These are phyloP conservation scores for Cosmia pyralina DNA, from an alignment of 2,888 invertebrate species.

Conservation along the genomic window DNA sequence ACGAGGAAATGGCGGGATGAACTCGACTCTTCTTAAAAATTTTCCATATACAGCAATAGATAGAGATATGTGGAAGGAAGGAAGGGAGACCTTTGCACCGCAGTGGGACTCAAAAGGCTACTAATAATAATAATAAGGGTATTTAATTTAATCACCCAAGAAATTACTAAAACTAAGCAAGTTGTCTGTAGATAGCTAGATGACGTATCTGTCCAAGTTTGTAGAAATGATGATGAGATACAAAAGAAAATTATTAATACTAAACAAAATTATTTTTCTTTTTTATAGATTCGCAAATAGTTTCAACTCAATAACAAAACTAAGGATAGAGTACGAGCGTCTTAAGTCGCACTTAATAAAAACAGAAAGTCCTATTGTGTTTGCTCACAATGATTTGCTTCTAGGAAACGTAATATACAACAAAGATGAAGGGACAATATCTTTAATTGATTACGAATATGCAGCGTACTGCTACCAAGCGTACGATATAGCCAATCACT, in stretches of 20 bases:
- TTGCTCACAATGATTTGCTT: constrained; percentile 99
- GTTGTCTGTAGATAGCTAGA: constrained; percentile 9
- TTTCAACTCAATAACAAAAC: constrained; percentile 91
- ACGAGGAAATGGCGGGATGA: not conserved
- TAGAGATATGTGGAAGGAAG: not conserved
- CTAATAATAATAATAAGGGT: not conserved
- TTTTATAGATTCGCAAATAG: constrained; percentile 92
- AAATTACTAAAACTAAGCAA: constrained; percentile 2
- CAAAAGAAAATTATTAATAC: constrained; percentile 10
- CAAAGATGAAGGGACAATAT: constrained; percentile 91
- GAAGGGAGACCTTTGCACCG: not conserved
- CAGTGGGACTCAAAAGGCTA: not conserved
- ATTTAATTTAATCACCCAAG: not conserved
- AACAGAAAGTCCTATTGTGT: constrained; percentile 94
- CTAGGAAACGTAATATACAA: constrained; percentile 98
- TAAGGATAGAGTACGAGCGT: constrained; percentile 92
- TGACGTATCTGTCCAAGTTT: not conserved
- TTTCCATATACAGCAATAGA: not conserved
- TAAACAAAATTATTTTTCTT: constrained; percentile 55
- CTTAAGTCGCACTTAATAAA: constrained; percentile 92
- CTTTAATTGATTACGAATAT: constrained; percentile 99
- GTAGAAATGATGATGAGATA: not conserved
- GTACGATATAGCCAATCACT: constrained; percentile 99
- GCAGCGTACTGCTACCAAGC: constrained; percentile 98
- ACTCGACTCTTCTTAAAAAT: not conserved